Conservation (phyloP, 2,113 vertebrate genomes). For the Aspiorhynchus laticeps region DNA sequence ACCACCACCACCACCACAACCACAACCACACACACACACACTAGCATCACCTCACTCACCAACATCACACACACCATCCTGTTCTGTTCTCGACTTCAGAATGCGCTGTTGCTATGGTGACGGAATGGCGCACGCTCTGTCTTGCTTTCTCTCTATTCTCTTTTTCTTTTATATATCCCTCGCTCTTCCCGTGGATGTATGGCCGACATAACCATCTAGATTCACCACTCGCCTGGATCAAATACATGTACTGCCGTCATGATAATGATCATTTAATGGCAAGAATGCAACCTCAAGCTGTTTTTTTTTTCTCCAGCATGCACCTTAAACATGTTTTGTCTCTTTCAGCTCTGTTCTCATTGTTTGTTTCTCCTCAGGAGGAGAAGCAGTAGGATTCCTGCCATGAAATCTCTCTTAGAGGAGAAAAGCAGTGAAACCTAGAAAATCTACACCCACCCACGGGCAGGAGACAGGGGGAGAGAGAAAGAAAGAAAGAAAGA, state of each 20-base stretch:
- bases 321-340: background rate
- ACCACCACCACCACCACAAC: constrained; percentile 44
- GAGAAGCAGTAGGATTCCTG: constrained; percentile 63
- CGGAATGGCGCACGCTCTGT: constrained; percentile 68
- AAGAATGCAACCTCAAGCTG: background rate
- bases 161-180: constrained; percentile 47
- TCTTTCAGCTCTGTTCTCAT: background rate
- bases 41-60: constrained; percentile 49
- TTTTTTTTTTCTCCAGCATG: background rate
- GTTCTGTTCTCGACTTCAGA: constrained; percentile 73
- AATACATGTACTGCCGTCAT: background rate
- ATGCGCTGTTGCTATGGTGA: constrained; percentile 80
- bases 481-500: constrained; percentile 34
- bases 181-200: constrained; percentile 49
- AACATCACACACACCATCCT: constrained; percentile 50
- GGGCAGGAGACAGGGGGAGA: constrained; percentile 45
- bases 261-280: constrained; percentile 12
- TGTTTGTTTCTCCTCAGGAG: constrained; percentile 58
- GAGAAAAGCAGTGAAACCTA: constrained; percentile 63
- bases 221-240: background rate
- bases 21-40: constrained; percentile 7
- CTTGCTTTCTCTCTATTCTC: constrained; percentile 47
- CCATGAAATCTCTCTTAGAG: constrained; percentile 68
- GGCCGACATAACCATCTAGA: constrained; percentile 26
- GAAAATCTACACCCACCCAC: constrained; percentile 59